Evolutionary conservation across 2,888 invertebrate genomes (phyloP), one percentile per base, ranked within the genome.

Genomic region (Lepidochitona cinerea): DNA sequence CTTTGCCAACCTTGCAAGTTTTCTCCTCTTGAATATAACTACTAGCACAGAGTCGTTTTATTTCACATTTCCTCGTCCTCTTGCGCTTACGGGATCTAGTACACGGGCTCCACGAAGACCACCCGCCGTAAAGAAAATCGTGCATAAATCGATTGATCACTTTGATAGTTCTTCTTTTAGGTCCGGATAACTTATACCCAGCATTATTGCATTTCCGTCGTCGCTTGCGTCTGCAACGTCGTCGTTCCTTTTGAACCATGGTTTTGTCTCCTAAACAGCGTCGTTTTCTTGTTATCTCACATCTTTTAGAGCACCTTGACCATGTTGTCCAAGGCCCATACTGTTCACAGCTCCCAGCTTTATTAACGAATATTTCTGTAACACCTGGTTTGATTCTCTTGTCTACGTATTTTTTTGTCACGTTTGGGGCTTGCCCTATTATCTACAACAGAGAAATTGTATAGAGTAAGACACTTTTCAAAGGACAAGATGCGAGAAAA

Each of bases 31-130:
- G 93, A 70, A 97, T 93, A 52, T 95, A 93, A 87, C 94, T 94
- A 64, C 93, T 93, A 0, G 94, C 94, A 85, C 97, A 97, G 81
- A 95, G 92, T 12, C 94, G 93, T 0, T 93, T 93, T 84, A 93
- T 93, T 84, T 93, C 93, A 90, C 97, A 97, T 87, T 93, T 93
- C 89, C 96, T 95, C 85, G 75, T 79, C 81, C 97, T 93, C 49
- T 94, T 92, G 1, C 96, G 96, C 26, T 94, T 94, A 88, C 97
- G 97, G 80, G 94, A 93, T 76, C 93, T 92, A 0, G 95, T 94
- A 87, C 97, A 97, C 14, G 93, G 91, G 0, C 94, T 94, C 97
- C 97, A 97, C 37, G 93, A 92, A 52, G 94, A 94, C 97, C 97
- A 97, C 0, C 87, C 81, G 2, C 89, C 86, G 81, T 92, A 92